phyloP scores from a whole-genome alignment of 2,113 vertebrate species.

The Pseudopodoces humilis region DNA sequence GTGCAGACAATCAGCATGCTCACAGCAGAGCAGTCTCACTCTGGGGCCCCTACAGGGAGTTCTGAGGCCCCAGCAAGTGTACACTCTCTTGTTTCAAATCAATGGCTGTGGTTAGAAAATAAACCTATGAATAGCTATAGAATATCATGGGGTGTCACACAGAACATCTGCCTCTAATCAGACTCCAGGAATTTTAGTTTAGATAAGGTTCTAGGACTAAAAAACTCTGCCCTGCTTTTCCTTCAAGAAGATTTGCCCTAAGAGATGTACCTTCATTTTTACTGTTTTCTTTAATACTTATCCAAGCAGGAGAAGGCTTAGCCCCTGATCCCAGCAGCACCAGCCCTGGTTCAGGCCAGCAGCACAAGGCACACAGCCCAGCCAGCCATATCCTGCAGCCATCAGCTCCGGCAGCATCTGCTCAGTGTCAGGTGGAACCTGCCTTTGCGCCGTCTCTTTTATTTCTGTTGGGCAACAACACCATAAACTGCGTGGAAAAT shows the following conservation, averaged over 20 bases:
- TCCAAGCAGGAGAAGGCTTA: background rate
- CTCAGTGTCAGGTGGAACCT: background rate
- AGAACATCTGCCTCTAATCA: background rate
- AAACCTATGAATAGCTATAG: background rate
- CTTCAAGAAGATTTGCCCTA: background rate
- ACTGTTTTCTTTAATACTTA: background rate
- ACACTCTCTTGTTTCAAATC: background rate
- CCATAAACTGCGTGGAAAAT: background rate
- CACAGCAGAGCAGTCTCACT: background rate
- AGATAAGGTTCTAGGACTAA: background rate
- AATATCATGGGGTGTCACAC: background rate
- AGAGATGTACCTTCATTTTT: background rate
- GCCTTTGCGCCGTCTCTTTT: background rate
- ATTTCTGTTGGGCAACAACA: background rate
- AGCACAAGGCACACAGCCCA: rapidly evolving
- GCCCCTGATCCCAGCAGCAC: rapidly evolving
- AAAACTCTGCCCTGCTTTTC: background rate
- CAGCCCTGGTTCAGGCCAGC: background rate
- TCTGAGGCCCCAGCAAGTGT: background rate
- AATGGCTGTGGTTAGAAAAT: background rate
- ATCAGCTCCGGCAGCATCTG: background rate
- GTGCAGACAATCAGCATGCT: rapidly evolving
- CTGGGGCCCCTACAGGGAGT: background rate
- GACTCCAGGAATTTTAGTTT: background rate
- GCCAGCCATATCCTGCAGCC: background rate